Base-by-base conservation (phyloP, 2,888 invertebrate species). In the Idaea biselata region DNA sequence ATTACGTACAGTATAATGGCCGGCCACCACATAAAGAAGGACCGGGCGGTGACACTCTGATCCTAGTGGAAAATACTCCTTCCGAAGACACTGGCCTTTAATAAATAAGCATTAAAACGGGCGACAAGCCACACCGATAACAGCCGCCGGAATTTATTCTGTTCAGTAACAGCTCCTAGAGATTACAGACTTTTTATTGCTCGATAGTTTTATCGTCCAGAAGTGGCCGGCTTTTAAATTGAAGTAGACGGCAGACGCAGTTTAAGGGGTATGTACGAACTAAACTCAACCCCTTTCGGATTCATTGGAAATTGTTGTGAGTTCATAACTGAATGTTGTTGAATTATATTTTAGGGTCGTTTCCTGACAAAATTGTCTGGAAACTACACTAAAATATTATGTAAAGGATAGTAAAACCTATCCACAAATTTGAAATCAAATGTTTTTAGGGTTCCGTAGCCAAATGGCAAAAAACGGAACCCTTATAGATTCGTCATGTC, bases 61-160 rank as follows among this genome's bases (percentile, higher is more conserved):
- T 89, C 90, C 78, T 67, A 71, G 71, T 67, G 78, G 72, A 78
- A 82, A 84, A 89, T 88, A 86, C 85, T 88, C 81, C 71, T 69
- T 74, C 73, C 70, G 71, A 80, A 83, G 86, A 84, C 81, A 79
- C 75, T 77, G 80, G 78, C 82, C 83, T 87, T 85, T 86, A 82
- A 90, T 91, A 91, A 91, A 91, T 91, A 91, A 89, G 89, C 89
- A 89, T 91, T 91, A 88, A 86, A 87, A 83, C 75, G 73, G 74
- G 73, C 79, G 77, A 78, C 80, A 74, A 69, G 65, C 18, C 54
- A 16, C 66, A 70, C 77, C 80, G 86, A 86, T 86, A 87, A 87
- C 82, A 81, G 64, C 63, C 67, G 32, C 61, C 55, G 58, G 63
- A 67, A 73, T 68, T 71, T 71, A 73, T 56, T 56, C 56, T 56